Conservation (phyloP, 2,113 vertebrate species). For the Heliornis fulica region DNA sequence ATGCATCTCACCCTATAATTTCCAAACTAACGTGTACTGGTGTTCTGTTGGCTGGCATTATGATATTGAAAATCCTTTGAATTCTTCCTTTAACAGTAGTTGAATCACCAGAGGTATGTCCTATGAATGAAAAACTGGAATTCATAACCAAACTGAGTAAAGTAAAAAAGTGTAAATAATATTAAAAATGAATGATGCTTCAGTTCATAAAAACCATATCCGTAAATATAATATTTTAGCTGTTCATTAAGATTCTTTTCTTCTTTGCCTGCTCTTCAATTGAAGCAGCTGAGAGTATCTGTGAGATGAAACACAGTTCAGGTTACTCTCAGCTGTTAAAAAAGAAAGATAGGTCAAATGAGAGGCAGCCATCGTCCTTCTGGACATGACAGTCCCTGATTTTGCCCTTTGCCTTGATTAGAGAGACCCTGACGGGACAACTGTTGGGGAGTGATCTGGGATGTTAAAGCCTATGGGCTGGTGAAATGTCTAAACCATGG, state of each 20-base stretch:
- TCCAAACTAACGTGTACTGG: conserved; percentile 3
- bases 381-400: not conserved
- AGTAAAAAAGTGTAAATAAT: not conserved
- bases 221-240: not conserved
- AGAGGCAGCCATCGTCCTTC: not conserved
- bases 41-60: not conserved
- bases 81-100: not conserved
- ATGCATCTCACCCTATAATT: not conserved
- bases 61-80: not conserved
- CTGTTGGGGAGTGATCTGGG: not conserved
- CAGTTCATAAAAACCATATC: not conserved
- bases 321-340: conserved; percentile 35
- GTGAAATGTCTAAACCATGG: accelerated
- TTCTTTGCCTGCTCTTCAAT: not conserved
- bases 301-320: not conserved
- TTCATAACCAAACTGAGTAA: not conserved
- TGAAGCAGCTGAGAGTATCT: not conserved
- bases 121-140: not conserved
- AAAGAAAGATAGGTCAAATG: conserved; percentile 29
- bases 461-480: not conserved
- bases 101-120: not conserved
- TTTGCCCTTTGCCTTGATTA: not conserved
- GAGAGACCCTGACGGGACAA: not conserved
- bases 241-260: not conserved
- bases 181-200: not conserved